Percentiles rank a stretch among this genome's conserved stretches.
These are phyloP conservation scores for Lithosia quadra DNA, from an alignment of 2,888 invertebrate genomes.

Conservation along the genomic window DNA sequence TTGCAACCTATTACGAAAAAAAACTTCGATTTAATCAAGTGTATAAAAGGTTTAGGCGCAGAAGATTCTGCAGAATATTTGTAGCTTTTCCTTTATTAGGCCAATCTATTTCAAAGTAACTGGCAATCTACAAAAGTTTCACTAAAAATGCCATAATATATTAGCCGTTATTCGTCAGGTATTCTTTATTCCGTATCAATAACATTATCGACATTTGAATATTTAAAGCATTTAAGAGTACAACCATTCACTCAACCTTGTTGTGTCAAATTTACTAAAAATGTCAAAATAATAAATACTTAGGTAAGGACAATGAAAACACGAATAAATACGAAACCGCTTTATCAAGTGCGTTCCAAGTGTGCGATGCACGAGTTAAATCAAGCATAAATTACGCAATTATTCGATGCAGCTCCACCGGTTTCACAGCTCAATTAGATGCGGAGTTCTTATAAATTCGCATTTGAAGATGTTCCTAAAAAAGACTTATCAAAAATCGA, in stretches of 20 bases:
- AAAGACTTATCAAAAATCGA: neutral
- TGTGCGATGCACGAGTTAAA: neutral
- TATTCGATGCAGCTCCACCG: neutral
- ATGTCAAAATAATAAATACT: neutral
- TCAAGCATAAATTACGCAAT: neutral
- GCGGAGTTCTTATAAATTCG: too few relatives aligned
- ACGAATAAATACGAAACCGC: neutral
- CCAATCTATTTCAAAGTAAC: too few relatives aligned
- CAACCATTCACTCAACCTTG: neutral
- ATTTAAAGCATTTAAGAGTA: neutral
- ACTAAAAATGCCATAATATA: too few relatives aligned
- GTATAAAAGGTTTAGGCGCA: too few relatives aligned
- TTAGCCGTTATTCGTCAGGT: too few relatives aligned
- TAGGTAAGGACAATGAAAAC: constrained; percentile 1
- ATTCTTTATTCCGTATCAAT: too few relatives aligned
- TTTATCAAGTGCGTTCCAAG: neutral
- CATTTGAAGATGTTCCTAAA: neutral
- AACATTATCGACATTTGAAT: neutral
- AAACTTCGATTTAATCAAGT: too few relatives aligned
- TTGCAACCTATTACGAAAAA: too few relatives aligned
- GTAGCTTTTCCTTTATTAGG: neutral
- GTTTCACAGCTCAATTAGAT: neutral
- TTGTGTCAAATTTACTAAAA: neutral
- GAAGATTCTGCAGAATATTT: too few relatives aligned
- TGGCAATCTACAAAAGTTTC: too few relatives aligned